These are phyloP conservation scores for Acrobasis suavella DNA, from an alignment of 2,888 invertebrate species.

Conservation along the genomic window DNA sequence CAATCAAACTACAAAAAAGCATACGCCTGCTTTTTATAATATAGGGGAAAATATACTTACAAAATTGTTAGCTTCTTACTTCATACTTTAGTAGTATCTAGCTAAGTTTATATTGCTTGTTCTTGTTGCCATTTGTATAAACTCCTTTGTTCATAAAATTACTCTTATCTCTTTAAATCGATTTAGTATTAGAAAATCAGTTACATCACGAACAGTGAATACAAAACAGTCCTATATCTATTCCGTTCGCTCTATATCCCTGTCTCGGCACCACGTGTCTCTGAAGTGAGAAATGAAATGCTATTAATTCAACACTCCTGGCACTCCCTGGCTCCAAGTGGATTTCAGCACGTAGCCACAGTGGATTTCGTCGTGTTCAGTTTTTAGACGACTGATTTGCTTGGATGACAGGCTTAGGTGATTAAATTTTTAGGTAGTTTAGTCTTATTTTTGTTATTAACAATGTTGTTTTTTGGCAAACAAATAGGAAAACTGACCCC, in stretches of 20 bases:
- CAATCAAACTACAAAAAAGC: no score
- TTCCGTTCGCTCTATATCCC: conserved; percentile 8
- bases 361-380: conserved; percentile 32
- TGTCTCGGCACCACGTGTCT: conserved; percentile 38
- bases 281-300: conserved; percentile 54
- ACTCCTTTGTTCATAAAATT: no score
- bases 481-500: no score
- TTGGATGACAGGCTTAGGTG: conserved; percentile 3
- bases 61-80: no score
- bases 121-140: no score
- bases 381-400: conserved; percentile 19
- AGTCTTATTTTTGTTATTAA: no score
- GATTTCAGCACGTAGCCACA: conserved; percentile 40
- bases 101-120: no score
- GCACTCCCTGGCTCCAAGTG: conserved; percentile 34
- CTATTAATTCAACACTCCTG: conserved; percentile 48
- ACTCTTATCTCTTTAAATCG: no score
- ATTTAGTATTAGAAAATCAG: neutral
- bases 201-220: conserved; percentile 6
- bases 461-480: no score
- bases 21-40: no score
- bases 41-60: no score
- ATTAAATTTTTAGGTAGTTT: neutral
- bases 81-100: no score
- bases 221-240: conserved; percentile 3